Conservation (phyloP, 2,797 vertebrate species). For the Aldrovandia affinis region DNA sequence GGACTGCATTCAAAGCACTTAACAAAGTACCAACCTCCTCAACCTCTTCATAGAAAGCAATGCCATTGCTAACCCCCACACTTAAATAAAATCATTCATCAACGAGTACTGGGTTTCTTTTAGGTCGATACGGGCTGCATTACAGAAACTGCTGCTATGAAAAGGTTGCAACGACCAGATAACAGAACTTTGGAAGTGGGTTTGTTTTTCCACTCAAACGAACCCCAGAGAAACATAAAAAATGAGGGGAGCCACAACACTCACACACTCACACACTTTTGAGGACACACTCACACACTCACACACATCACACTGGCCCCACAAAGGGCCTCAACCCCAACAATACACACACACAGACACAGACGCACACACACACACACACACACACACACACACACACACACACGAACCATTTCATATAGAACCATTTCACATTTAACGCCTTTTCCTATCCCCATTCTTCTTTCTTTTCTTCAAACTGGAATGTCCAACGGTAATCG, state of each 20-base stretch:
- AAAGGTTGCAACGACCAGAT: background rate
- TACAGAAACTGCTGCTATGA: background rate
- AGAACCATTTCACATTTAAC: too few relatives aligned
- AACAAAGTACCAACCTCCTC: background rate
- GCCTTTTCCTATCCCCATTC: too few relatives aligned
- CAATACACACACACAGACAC: too few relatives aligned
- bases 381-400: too few relatives aligned
- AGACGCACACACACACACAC: too few relatives aligned
- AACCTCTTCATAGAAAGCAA: background rate
- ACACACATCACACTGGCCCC: constrained; percentile 21
- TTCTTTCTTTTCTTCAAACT: too few relatives aligned
- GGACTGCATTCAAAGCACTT: background rate
- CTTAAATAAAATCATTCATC: background rate
- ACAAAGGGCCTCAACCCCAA: too few relatives aligned
- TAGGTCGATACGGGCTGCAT: background rate
- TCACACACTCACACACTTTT: too few relatives aligned
- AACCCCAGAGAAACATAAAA: background rate
- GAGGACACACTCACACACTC: too few relatives aligned
- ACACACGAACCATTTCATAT: too few relatives aligned
- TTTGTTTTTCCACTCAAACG: background rate
- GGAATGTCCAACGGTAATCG: too few relatives aligned
- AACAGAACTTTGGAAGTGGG: background rate
- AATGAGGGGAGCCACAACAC: background rate
- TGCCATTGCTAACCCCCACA: background rate
- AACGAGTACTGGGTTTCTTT: background rate